phyloP scores from a whole-genome alignment of 2,113 vertebrate genomes.

The Sorex araneus region DNA sequence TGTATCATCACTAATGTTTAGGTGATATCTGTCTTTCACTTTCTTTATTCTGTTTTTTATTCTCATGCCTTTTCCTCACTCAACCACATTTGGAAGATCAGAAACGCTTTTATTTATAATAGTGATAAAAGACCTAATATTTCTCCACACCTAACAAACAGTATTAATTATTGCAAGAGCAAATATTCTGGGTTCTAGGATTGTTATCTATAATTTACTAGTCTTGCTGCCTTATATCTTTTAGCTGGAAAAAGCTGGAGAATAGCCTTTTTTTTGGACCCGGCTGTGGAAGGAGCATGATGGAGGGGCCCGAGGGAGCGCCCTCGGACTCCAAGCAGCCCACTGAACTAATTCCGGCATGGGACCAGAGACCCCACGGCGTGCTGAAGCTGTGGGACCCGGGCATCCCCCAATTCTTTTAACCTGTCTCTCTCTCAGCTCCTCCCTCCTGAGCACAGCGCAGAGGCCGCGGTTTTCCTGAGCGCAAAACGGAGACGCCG shows the following conservation, averaged over 20 bases:
- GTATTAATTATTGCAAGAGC: neutral
- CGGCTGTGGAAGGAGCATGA: too few relatives aligned
- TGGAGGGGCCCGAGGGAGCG: too few relatives aligned
- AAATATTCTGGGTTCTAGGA: neutral
- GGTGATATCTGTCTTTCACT: neutral
- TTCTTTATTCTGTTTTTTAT: neutral
- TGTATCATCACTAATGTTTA: slow-evolving; percentile 7
- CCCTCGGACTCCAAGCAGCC: too few relatives aligned
- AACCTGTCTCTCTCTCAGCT: too few relatives aligned
- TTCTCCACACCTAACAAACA: neutral
- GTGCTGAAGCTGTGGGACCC: too few relatives aligned
- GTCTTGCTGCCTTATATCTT: neutral
- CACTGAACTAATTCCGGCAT: too few relatives aligned
- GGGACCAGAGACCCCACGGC: too few relatives aligned
- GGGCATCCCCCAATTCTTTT: too few relatives aligned
- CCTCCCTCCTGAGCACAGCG: too few relatives aligned
- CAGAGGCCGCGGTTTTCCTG: too few relatives aligned
- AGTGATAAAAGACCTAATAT: neutral
- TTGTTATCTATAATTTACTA: neutral
- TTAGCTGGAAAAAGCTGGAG: neutral
- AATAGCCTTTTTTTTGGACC: too few relatives aligned
- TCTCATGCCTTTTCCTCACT: slow-evolving; percentile 39
- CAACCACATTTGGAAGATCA: neutral
- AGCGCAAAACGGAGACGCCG: too few relatives aligned
- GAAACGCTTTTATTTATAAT: neutral